These are phyloP conservation scores for Tetragonisca angustula DNA, from an alignment of 2,888 invertebrate genomes.

Conservation along the genomic window DNA sequence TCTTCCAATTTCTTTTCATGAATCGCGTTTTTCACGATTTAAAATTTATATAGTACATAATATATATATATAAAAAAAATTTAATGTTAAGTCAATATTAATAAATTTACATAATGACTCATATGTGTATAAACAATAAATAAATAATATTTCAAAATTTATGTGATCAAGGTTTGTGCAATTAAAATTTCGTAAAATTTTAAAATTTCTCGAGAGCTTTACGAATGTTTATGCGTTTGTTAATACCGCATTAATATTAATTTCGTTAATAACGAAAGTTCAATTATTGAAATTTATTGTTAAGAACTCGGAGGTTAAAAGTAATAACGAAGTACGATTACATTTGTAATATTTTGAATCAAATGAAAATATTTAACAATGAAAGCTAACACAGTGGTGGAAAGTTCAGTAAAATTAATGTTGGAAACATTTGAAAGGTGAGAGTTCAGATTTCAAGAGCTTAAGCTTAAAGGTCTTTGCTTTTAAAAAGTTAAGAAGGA, in stretches of 20 bases:
- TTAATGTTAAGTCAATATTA: no score
- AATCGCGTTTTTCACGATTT: no score
- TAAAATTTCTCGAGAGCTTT: background rate
- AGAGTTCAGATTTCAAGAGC: background rate
- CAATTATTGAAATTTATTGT: background rate
- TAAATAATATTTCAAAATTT: no score
- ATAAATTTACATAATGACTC: no score
- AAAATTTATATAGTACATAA: no score
- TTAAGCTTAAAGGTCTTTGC: background rate
- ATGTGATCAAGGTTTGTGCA: no score
- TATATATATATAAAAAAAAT: no score
- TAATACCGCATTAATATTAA: background rate
- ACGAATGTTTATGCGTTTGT: fast-evolving
- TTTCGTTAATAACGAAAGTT: background rate
- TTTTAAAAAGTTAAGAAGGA: background rate
- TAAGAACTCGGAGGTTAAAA: no score
- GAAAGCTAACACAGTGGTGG: background rate
- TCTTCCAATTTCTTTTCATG: no score
- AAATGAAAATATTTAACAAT: background rate
- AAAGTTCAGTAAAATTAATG: background rate
- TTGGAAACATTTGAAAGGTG: background rate
- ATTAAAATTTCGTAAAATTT: no score
- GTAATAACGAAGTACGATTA: background rate
- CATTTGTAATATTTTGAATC: no score
- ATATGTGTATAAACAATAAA: no score